These are phyloP conservation scores for Hydractinia symbiolongicarpus DNA, from an alignment of 30 jellyfish, hydroid and myxozoan species.

Conservation along the genomic window DNA sequence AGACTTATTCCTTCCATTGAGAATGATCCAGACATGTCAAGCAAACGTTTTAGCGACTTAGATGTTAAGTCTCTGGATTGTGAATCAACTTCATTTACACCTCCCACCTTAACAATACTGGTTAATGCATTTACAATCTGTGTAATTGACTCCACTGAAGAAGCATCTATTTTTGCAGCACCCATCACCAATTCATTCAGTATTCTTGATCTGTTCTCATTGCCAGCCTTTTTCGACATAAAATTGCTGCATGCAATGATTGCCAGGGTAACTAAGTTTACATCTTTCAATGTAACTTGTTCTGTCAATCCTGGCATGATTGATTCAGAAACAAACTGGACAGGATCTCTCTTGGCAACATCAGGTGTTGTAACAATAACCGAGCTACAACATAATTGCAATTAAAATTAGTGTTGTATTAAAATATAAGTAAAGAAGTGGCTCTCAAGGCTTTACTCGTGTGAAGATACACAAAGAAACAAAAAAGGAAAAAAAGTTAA, in stretches of 20 bases:
- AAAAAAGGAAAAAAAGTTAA: too few species aligned
- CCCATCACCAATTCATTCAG: slow-evolving; percentile 33
- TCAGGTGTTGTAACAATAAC: slow-evolving; percentile 7
- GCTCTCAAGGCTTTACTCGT: too few species aligned
- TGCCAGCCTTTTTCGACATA: slow-evolving; percentile 29
- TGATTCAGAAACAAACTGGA: background rate
- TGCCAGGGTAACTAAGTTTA: slow-evolving; percentile 30
- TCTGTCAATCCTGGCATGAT: slow-evolving; percentile 6
- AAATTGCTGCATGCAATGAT: slow-evolving; percentile 12
- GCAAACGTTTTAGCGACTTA: background rate
- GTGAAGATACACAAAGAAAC: too few species aligned
- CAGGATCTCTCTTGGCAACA: background rate
- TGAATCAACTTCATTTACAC: slow-evolving; percentile 17
- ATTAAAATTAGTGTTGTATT: too few species aligned
- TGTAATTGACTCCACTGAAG: slow-evolving; percentile 53
- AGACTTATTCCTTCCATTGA: slow-evolving; percentile 9
- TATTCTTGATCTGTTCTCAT: slow-evolving; percentile 25
- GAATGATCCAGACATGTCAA: slow-evolving; percentile 17
- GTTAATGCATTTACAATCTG: slow-evolving; percentile 45
- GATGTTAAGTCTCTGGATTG: background rate
- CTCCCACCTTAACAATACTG: slow-evolving; percentile 21
- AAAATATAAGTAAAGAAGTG: too few species aligned
- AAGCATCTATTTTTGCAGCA: slow-evolving; percentile 41
- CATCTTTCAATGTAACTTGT: slow-evolving; percentile 40
- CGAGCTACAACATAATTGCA: background rate